phyloP scores from a whole-genome alignment of 53 echinoderm and acorn worm genomes.

The Apostichopus leukothele region DNA sequence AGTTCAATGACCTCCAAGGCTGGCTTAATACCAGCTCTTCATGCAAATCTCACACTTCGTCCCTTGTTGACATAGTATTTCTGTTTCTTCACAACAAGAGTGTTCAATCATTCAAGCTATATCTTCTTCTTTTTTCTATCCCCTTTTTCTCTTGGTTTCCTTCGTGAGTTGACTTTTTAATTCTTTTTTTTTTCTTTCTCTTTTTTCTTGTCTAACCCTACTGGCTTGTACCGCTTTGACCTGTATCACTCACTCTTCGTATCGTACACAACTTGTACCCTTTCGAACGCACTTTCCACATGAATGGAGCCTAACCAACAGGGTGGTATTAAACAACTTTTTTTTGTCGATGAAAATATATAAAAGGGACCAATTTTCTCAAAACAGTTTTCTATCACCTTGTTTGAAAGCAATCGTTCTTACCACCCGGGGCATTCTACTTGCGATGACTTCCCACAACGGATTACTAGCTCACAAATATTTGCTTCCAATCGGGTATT shows the following conservation, averaged over 20 bases:
- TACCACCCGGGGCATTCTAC: constrained; percentile 18
- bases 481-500: constrained; percentile 39
- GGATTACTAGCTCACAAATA: constrained; percentile 38
- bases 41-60: too few relatives aligned
- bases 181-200: neutral
- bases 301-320: constrained; percentile 14
- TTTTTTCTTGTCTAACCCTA: neutral
- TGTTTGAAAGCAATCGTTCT: constrained; percentile 31
- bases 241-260: neutral
- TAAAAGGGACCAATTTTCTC: constrained; percentile 24
- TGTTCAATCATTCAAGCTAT: too few relatives aligned
- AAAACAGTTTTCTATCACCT: constrained; percentile 39
- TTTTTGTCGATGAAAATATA: constrained; percentile 17
- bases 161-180: constrained; percentile 1
- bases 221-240: neutral
- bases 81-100: too few relatives aligned
- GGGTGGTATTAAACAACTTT: constrained; percentile 20
- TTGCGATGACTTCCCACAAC: constrained; percentile 40
- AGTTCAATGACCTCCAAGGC: too few relatives aligned
- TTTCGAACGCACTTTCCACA: constrained; percentile 21
- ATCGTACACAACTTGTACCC: neutral
- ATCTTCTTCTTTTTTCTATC: neutral
- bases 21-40: too few relatives aligned
- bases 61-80: too few relatives aligned
- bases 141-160: neutral